A percentile compares a stretch with the other conserved stretches of the same genome.
These are phyloP conservation scores for Agrotis puta DNA, from an alignment of 2,888 invertebrate genomes.

Conservation along the genomic window DNA sequence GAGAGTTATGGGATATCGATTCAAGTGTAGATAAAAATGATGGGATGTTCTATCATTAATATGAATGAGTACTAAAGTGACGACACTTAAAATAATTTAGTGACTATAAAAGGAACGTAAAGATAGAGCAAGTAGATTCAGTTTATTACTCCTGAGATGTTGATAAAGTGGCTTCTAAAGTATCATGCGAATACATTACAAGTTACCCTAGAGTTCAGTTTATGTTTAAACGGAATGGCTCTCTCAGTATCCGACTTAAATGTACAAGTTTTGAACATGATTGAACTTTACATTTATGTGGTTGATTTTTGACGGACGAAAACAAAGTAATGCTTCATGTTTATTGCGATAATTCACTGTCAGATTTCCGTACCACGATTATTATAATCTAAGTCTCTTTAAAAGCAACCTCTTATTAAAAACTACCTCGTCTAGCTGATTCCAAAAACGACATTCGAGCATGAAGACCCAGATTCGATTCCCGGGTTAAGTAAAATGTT, in stretches of 20 bases:
- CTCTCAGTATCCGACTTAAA: not conserved
- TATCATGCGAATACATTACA: conserved; percentile 32
- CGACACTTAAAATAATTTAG: conserved; percentile 49
- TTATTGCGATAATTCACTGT: too few relatives aligned
- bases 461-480: not conserved
- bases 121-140: conserved; percentile 52
- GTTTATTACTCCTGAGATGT: conserved; percentile 44
- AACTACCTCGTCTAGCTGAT: not conserved
- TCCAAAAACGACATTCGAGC: too few relatives aligned
- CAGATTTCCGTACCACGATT: too few relatives aligned
- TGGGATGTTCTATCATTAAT: conserved; percentile 24
- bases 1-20: conserved; percentile 19
- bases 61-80: conserved; percentile 41
- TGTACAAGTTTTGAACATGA: not conserved
- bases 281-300: not conserved
- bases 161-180: conserved; percentile 41
- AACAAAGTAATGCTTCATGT: too few relatives aligned
- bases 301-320: too few relatives aligned
- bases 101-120: conserved; percentile 44
- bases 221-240: not conserved
- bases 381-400: too few relatives aligned
- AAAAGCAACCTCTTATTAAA: too few relatives aligned
- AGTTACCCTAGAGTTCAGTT: conserved; percentile 14
- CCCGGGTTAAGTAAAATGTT: not conserved
- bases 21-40: conserved; percentile 38